phyloP scores from a whole-genome alignment of 1,140 invertebrate genomes.

The Drosophila gunungcola region DNA sequence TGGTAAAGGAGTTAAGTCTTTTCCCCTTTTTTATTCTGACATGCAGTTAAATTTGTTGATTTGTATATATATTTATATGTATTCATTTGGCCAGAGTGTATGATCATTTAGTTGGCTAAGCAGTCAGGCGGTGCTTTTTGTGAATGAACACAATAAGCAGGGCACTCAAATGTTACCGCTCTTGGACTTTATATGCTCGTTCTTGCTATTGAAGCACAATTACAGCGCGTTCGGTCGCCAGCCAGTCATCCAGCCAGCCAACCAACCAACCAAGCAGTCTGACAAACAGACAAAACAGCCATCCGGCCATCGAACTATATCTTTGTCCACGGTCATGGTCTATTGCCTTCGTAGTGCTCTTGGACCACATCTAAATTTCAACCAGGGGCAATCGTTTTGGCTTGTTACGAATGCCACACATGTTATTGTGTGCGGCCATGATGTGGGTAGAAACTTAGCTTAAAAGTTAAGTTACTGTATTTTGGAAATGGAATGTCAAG shows the following conservation, averaged over 20 bases:
- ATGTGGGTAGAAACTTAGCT: not conserved
- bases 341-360: conserved; percentile 66
- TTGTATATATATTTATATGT: not conserved
- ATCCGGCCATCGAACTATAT: conserved; percentile 59
- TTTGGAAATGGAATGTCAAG: too few species aligned
- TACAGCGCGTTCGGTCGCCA: conserved; percentile 53
- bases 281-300: conserved; percentile 32
- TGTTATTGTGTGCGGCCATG: not conserved
- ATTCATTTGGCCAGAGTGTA: conserved; percentile 3
- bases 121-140: conserved; percentile 52
- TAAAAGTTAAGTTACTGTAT: not conserved
- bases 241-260: conserved; percentile 24
- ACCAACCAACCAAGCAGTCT: conserved; percentile 36
- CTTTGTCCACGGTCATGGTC: conserved; percentile 72
- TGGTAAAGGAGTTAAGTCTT: too few species aligned
- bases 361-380: conserved; percentile 50
- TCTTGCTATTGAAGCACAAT: conserved; percentile 63
- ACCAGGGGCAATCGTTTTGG: conserved; percentile 6
- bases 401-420: not conserved
- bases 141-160: conserved; percentile 33
- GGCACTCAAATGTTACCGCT: conserved; percentile 38
- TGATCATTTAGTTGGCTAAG: conserved; percentile 1
- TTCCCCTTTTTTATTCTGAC: too few species aligned
- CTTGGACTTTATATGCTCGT: conserved; percentile 38
- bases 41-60: not conserved